A percentile compares a stretch with the other conserved stretches of the same genome.
phyloP scores from a whole-genome alignment of 2,888 invertebrate species.

The Metopia argyrocephala region DNA sequence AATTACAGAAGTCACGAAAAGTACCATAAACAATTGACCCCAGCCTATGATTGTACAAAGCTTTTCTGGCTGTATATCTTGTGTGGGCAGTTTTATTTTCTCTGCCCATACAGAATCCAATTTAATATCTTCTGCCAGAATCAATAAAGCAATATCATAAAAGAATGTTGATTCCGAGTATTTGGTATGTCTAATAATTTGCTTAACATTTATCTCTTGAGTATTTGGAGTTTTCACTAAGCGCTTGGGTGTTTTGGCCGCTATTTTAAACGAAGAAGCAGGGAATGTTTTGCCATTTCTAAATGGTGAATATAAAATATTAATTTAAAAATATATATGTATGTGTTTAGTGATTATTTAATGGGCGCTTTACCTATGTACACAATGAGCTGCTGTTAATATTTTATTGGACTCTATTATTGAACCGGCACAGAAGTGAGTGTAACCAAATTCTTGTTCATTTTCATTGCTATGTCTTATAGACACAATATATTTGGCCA shows the following conservation, averaged over 20 bases:
- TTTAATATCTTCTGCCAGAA: conserved; percentile 6
- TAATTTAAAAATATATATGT: neutral
- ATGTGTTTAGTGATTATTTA: neutral
- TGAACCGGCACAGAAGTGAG: conserved; percentile 69
- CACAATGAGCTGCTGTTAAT: conserved; percentile 70
- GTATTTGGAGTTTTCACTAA: neutral
- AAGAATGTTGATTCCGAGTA: neutral
- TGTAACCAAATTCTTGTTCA: conserved; percentile 66
- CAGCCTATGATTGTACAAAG: conserved; percentile 66
- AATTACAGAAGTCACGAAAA: neutral
- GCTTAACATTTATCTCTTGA: conserved; percentile 3
- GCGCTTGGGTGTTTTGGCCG: conserved; percentile 44
- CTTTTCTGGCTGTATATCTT: neutral
- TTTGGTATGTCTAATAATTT: conserved; percentile 6
- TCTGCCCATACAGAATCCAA: conserved; percentile 16
- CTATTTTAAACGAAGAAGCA: conserved; percentile 20
- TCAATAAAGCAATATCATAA: conserved; percentile 41
- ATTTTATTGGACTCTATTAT: conserved; percentile 62
- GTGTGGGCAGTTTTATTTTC: conserved; percentile 6
- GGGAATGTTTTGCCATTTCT: neutral
- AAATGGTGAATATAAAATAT: neutral
- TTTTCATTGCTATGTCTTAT: neutral
- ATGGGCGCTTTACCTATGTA: conserved; percentile 61
- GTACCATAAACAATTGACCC: conserved; percentile 66
- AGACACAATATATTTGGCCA: conserved; percentile 50